Evolutionary conservation across 2,113 vertebrate genomes (phyloP).

Genomic region (Oryctolagus cuniculus): DNA sequence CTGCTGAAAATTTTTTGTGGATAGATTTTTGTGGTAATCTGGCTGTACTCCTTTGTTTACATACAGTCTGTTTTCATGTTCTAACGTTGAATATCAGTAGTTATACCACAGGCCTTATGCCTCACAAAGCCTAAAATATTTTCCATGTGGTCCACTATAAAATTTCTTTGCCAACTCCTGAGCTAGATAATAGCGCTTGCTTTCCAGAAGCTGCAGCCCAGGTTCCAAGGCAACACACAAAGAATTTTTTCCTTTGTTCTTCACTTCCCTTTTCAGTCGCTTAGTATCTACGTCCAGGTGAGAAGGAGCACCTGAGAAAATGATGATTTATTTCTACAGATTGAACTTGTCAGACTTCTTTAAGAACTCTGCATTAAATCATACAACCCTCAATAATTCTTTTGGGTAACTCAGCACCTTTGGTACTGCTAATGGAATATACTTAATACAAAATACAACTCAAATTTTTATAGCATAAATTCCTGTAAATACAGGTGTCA

Average conservation of each 20-base stretch:
- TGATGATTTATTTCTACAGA: slow-evolving; percentile 33
- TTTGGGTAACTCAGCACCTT: background rate
- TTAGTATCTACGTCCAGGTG: background rate
- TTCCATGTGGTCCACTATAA: background rate
- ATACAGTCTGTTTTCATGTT: background rate
- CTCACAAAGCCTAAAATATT: slow-evolving; percentile 7
- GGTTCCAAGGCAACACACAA: background rate
- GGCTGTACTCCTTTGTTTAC: background rate
- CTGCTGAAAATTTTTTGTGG: background rate
- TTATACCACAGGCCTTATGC: background rate
- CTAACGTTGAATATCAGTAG: background rate
- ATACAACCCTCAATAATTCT: background rate
- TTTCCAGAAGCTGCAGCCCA: background rate
- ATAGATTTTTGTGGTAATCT: background rate
- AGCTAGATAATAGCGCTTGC: background rate
- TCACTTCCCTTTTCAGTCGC: background rate
- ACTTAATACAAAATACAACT: slow-evolving; percentile 26
- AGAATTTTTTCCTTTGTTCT: background rate
- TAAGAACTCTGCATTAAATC: slow-evolving; percentile 8
- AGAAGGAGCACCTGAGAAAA: background rate
- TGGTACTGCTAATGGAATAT: slow-evolving; percentile 22
- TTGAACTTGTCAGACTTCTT: slow-evolving; percentile 22
- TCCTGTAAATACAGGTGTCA: slow-evolving; percentile 26
- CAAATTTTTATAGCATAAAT: background rate
- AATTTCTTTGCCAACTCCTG: background rate